Percentiles rank a stretch among this genome's conserved stretches.
Conservation (phyloP, 1,140 invertebrate species). For the Orchestia grillus region DNA sequence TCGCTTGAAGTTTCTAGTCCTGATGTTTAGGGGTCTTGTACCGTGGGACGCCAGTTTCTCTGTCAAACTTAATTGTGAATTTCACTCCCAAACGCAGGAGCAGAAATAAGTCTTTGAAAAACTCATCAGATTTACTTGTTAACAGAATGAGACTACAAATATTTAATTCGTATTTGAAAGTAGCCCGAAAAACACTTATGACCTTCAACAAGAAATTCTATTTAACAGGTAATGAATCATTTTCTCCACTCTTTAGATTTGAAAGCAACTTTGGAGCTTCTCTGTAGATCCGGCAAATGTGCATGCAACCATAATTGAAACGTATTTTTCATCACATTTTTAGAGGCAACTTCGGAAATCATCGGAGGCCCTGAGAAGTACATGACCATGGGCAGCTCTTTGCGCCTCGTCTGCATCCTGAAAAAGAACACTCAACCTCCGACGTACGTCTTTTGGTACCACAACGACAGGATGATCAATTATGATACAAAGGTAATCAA, state of each 20-base stretch:
- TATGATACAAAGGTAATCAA: constrained; percentile 78
- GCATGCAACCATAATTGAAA: too few relatives aligned
- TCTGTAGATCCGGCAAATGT: not conserved
- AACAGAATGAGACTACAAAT: too few relatives aligned
- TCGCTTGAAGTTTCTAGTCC: not conserved
- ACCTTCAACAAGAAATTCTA: too few relatives aligned
- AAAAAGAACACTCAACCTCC: constrained; percentile 69
- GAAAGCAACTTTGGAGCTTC: not conserved
- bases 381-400: constrained; percentile 70
- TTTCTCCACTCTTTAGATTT: not conserved
- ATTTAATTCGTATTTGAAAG: not conserved
- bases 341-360: constrained; percentile 70
- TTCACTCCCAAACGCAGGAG: not conserved
- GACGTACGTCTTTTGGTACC: constrained; percentile 75
- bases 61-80: not conserved
- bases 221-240: too few relatives aligned
- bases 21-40: not conserved
- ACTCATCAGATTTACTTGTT: too few relatives aligned
- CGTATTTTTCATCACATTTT: constrained; percentile 24
- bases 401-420: constrained; percentile 70
- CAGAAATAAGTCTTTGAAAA: not conserved
- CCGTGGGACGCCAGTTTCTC: not conserved
- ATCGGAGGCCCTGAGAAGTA: constrained; percentile 70
- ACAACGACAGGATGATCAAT: constrained; percentile 93
- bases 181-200: too few relatives aligned